Evolutionary conservation across 2,888 invertebrate species (phyloP).

Genomic region (Sarcophaga carnaria): DNA sequence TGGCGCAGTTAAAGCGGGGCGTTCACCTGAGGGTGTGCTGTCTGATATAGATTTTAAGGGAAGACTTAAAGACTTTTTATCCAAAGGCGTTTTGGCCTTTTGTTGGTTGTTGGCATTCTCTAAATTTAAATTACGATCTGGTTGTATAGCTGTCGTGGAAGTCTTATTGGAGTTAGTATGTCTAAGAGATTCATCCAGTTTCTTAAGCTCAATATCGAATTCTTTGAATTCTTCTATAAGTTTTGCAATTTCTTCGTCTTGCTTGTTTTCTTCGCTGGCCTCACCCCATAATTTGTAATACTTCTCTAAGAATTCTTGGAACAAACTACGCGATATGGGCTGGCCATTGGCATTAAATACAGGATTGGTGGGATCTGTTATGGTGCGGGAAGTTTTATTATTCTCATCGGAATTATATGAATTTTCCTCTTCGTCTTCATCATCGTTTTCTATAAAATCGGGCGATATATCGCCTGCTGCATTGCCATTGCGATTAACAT

Average conservation of each 20-base stretch:
- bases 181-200: slow-evolving; percentile 80
- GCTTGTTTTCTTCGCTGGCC: slow-evolving; percentile 75
- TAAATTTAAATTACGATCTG: slow-evolving; percentile 76
- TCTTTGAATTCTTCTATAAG: slow-evolving; percentile 77
- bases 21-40: slow-evolving; percentile 60
- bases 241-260: slow-evolving; percentile 76
- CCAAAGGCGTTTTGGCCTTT: slow-evolving; percentile 74
- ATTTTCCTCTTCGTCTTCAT: slow-evolving; percentile 65
- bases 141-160: slow-evolving; percentile 54
- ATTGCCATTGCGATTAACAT: slow-evolving; percentile 75
- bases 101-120: slow-evolving; percentile 61
- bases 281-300: slow-evolving; percentile 84
- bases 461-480: slow-evolving; percentile 70
- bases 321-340: slow-evolving; percentile 88
- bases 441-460: slow-evolving; percentile 76
- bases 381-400: slow-evolving; percentile 85
- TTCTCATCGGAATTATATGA: slow-evolving; percentile 74
- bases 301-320: slow-evolving; percentile 86
- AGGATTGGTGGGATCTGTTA: slow-evolving; percentile 90
- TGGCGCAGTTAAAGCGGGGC: slow-evolving; percentile 33
- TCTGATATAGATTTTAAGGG: slow-evolving; percentile 87
- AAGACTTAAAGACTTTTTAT: slow-evolving; percentile 84
- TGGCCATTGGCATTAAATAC: slow-evolving; percentile 89
- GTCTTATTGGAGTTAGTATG: slow-evolving; percentile 67
- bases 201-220: slow-evolving; percentile 80